Conservation (phyloP, 2,797 vertebrate species). For the Leptatherina wallacei region DNA sequence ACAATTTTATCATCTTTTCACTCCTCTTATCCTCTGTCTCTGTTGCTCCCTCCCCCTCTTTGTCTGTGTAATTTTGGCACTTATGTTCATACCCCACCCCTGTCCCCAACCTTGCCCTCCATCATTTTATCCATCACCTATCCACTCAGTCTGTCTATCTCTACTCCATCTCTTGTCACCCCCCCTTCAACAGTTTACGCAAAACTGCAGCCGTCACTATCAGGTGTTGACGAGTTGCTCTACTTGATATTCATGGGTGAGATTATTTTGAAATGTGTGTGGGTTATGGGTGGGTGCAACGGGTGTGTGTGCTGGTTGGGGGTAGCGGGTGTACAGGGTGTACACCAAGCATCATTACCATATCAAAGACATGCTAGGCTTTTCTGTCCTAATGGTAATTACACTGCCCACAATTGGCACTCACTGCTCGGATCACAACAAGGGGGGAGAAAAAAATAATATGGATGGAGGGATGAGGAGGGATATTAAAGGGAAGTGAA, state of each 20-base stretch:
- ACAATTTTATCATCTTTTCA: constrained; percentile 53
- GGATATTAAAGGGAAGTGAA: constrained; percentile 72
- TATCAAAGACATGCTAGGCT: constrained; percentile 94
- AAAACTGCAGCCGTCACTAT: constrained; percentile 77
- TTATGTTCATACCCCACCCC: constrained; percentile 48
- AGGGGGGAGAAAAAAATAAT: constrained; percentile 65
- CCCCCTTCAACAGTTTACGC: constrained; percentile 24
- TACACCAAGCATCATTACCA: constrained; percentile 93
- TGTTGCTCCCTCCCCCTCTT: constrained; percentile 21
- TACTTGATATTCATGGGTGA: constrained; percentile 93
- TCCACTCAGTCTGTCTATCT: constrained; percentile 28
- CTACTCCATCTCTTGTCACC: constrained; percentile 22
- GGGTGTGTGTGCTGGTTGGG: constrained; percentile 51
- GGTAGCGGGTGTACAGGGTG: constrained; percentile 68
- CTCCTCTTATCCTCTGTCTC: constrained; percentile 18
- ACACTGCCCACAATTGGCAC: constrained; percentile 94
- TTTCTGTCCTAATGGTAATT: constrained; percentile 95
- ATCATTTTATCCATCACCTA: constrained; percentile 27
- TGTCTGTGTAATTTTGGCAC: constrained; percentile 58
- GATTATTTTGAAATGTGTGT: constrained; percentile 75
- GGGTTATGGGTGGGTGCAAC: constrained; percentile 52
- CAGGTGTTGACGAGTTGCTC: constrained; percentile 88
- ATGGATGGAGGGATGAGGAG: constrained; percentile 72
- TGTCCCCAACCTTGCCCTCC: constrained; percentile 42
- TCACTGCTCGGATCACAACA: constrained; percentile 93